These are phyloP conservation scores for Heliconius congener DNA, from an alignment of 1,140 invertebrate species.

Conservation along the genomic window DNA sequence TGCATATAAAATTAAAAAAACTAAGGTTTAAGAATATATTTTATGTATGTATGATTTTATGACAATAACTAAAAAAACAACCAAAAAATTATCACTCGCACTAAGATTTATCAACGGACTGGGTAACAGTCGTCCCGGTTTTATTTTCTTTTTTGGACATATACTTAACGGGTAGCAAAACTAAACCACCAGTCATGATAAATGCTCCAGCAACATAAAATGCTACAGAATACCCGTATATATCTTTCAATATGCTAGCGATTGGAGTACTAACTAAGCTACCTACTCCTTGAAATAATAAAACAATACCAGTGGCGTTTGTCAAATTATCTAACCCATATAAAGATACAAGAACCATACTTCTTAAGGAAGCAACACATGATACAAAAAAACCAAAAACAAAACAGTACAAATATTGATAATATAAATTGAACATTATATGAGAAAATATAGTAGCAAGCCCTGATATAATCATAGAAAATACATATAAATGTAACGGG, in stretches of 20 bases:
- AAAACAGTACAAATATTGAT: slow-evolving; percentile 65
- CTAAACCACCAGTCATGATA: slow-evolving; percentile 54
- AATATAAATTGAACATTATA: slow-evolving; percentile 60
- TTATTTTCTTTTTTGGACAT: slow-evolving; percentile 34
- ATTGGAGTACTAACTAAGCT: slow-evolving; percentile 68
- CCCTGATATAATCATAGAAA: slow-evolving; percentile 50
- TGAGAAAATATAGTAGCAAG: slow-evolving; percentile 54
- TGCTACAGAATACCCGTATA: slow-evolving; percentile 55
- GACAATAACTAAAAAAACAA: not conserved
- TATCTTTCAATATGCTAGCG: slow-evolving; percentile 58
- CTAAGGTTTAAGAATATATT: not conserved
- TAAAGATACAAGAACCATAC: slow-evolving; percentile 62
- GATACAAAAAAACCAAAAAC: slow-evolving; percentile 65
- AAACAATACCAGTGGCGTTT: slow-evolving; percentile 68
- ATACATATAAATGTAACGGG: slow-evolving; percentile 52
- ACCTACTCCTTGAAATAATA: slow-evolving; percentile 71
- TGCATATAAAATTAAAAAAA: not conserved
- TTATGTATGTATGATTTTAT: not conserved
- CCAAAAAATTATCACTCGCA: not conserved
- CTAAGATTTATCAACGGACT: not conserved
- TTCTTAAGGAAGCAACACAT: slow-evolving; percentile 57
- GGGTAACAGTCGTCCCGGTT: not conserved
- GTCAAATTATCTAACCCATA: slow-evolving; percentile 74
- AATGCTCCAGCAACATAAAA: slow-evolving; percentile 66
- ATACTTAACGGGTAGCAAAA: slow-evolving; percentile 47